A percentile compares a stretch with the other conserved stretches of the same genome.
These are phyloP conservation scores for Nymphalis io DNA, from an alignment of 1,140 invertebrate genomes.

Conservation along the genomic window DNA sequence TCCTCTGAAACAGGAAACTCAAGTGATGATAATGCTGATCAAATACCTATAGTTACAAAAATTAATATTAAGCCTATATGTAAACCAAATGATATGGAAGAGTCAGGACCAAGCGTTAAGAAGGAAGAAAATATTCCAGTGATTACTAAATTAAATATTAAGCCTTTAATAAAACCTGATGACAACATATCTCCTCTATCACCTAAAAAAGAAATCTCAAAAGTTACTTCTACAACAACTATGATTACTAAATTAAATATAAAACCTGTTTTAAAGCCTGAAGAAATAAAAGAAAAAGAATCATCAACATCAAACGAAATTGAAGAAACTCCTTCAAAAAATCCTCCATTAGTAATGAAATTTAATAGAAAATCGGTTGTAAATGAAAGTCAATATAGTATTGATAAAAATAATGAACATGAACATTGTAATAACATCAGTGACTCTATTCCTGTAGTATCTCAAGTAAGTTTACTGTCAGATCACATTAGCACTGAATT, in stretches of 20 bases:
- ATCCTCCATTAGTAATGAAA: slow-evolving; percentile 75
- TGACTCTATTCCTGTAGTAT: slow-evolving; percentile 45
- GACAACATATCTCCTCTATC: slow-evolving; percentile 38
- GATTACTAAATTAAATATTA: slow-evolving; percentile 74
- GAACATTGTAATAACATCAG: slow-evolving; percentile 52
- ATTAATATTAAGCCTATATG: slow-evolving; percentile 67
- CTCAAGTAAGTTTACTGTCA: slow-evolving; percentile 47
- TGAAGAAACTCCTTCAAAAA: slow-evolving; percentile 55
- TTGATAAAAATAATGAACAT: slow-evolving; percentile 42
- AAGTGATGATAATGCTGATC: slow-evolving; percentile 71
- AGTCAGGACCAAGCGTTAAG: slow-evolving; percentile 45
- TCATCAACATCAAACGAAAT: slow-evolving; percentile 39
- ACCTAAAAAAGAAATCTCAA: slow-evolving; percentile 35
- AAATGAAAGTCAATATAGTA: slow-evolving; percentile 50
- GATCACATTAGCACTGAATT: slow-evolving; percentile 10
- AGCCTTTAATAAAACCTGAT: slow-evolving; percentile 66
- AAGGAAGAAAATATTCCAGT: slow-evolving; percentile 64
- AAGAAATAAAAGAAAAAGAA: slow-evolving; percentile 29
- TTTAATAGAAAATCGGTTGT: slow-evolving; percentile 66
- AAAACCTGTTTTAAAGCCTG: slow-evolving; percentile 67
- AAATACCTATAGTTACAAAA: slow-evolving; percentile 69
- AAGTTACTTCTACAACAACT: slow-evolving; percentile 38
- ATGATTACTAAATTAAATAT: slow-evolving; percentile 71
- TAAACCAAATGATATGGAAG: slow-evolving; percentile 57
- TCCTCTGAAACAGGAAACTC: slow-evolving; percentile 72